Percentiles rank a stretch among this genome's conserved stretches.
Evolutionary conservation across 2,888 invertebrate species (phyloP).

Genomic region (Nephrotoma flavescens): DNA sequence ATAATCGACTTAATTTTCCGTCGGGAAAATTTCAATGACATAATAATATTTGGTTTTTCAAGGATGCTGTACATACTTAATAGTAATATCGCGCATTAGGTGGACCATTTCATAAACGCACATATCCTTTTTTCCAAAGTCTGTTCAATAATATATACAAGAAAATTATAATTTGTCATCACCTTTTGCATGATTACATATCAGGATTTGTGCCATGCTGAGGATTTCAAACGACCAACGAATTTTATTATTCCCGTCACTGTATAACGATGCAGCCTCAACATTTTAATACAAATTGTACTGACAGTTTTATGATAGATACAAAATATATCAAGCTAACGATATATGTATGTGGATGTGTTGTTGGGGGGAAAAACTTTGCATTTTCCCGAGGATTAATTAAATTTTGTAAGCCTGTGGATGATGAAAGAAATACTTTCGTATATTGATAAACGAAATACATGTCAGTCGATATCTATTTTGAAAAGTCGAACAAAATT

Average conservation of each 20-base stretch:
- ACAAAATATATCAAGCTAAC: neutral
- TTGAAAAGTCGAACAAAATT: neutral
- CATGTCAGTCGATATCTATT: neutral
- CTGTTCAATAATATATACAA: neutral
- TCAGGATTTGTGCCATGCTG: neutral
- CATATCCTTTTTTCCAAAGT: neutral
- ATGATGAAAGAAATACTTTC: neutral
- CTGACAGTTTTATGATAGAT: neutral
- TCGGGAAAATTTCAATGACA: neutral
- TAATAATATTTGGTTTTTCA: neutral
- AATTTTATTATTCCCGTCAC: neutral
- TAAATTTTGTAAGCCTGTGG: neutral
- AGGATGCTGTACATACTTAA: neutral
- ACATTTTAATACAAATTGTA: neutral
- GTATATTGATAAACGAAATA: neutral
- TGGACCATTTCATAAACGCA: neutral
- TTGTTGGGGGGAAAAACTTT: neutral
- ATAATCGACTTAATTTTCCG: neutral
- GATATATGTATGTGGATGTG: neutral
- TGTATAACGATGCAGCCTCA: neutral
- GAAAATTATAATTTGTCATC: neutral
- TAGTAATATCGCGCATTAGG: neutral
- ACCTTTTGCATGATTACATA: neutral
- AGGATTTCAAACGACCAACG: neutral
- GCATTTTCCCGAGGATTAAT: neutral